These are phyloP conservation scores for Allophyes oxyacanthae DNA, from an alignment of 2,888 invertebrate species.

Conservation along the genomic window DNA sequence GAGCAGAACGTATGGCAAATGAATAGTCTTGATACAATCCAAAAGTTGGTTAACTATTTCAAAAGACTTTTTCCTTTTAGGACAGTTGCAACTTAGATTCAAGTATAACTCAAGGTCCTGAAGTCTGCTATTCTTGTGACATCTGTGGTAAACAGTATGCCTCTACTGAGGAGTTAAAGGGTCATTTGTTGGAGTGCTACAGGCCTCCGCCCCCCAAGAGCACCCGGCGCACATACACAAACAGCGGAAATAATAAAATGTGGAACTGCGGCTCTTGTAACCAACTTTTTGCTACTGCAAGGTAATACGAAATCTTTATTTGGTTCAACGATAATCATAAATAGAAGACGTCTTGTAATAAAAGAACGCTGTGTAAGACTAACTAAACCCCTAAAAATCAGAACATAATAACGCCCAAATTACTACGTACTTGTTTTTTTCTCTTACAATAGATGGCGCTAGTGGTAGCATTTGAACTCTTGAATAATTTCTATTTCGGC, in stretches of 20 bases:
- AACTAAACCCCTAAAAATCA: not conserved
- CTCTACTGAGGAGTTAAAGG: slow-evolving; percentile 69
- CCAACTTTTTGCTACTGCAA: slow-evolving; percentile 83
- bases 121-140: slow-evolving; percentile 69
- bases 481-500: no score
- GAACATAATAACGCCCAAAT: no score
- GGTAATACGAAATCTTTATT: slow-evolving; percentile 59
- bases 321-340: no score
- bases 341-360: no score
- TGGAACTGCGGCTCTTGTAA: slow-evolving; percentile 87
- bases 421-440: no score
- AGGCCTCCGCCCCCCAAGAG: slow-evolving; percentile 57
- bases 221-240: slow-evolving; percentile 68
- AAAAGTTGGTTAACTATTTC: not conserved
- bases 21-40: not conserved
- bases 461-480: slow-evolving; percentile 1
- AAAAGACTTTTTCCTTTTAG: slow-evolving; percentile 15
- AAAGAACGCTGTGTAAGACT: no score
- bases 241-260: slow-evolving; percentile 77
- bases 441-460: slow-evolving; percentile 27
- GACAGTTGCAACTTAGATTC: slow-evolving; percentile 38
- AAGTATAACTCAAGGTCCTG: slow-evolving; percentile 44
- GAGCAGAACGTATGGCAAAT: slow-evolving; percentile 53
- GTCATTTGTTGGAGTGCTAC: slow-evolving; percentile 64
- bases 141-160: slow-evolving; percentile 67